Percentiles rank a stretch among this genome's conserved stretches.
phyloP scores from a whole-genome alignment of 2,888 invertebrate genomes.

The Acronicta leporina region DNA sequence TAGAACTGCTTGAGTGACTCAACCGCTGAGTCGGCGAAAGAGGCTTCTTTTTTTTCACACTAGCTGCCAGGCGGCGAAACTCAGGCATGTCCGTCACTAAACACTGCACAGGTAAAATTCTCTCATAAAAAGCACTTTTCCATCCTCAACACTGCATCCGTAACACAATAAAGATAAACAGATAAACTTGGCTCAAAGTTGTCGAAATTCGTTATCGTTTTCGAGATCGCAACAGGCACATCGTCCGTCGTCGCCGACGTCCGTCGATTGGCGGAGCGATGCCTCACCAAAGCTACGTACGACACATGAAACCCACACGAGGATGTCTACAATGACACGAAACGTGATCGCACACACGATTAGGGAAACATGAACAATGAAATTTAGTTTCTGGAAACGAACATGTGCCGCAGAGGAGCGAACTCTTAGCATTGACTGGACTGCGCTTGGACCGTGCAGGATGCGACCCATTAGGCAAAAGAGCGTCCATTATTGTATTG shows the following conservation, averaged over 20 bases:
- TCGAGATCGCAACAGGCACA: conserved; percentile 68
- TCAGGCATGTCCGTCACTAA: conserved; percentile 85
- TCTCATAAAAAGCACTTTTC: conserved; percentile 68
- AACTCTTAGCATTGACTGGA: conserved; percentile 85
- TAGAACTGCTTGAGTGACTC: conserved; percentile 76
- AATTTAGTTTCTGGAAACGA: conserved; percentile 57
- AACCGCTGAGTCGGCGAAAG: conserved; percentile 71
- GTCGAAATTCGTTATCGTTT: conserved; percentile 64
- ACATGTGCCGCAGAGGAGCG: conserved; percentile 68
- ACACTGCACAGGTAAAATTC: conserved; percentile 68
- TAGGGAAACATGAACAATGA: conserved; percentile 59
- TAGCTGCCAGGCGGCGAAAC: conserved; percentile 80
- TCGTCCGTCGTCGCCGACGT: conserved; percentile 68
- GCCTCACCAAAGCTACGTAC: conserved; percentile 43
- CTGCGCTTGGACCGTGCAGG: conserved; percentile 81
- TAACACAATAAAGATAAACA: conserved; percentile 31
- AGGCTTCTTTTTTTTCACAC: conserved; percentile 86
- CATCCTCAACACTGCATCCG: conserved; percentile 84
- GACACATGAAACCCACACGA: conserved; percentile 71
- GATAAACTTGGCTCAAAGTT: conserved; percentile 31
- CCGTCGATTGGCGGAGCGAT: conserved; percentile 57
- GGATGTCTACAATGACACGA: conserved; percentile 71
- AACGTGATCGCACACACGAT: conserved; percentile 65
- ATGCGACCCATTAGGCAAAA: conserved; percentile 85
- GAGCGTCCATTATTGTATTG: conserved; percentile 88